Conservation (phyloP, 2,113 vertebrate genomes). For the Oncorhynchus keta region DNA sequence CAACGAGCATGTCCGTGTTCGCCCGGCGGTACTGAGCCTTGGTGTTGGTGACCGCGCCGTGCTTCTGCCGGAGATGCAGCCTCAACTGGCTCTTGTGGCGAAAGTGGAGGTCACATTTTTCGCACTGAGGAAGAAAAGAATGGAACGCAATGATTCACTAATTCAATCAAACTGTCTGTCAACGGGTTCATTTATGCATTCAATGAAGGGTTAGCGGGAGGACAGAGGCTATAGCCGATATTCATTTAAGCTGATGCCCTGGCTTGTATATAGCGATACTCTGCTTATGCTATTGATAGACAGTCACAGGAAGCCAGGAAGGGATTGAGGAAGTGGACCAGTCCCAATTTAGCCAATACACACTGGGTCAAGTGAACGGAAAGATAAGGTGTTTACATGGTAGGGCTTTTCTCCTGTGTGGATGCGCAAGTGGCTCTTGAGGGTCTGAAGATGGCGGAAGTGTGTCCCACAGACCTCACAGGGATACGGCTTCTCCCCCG, state of each 20-base stretch:
- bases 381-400: conserved; percentile 80
- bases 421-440: conserved; percentile 96
- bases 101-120: conserved; percentile 97
- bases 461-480: conserved; percentile 95
- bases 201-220: neutral
- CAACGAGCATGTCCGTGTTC: conserved; percentile 63
- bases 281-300: neutral
- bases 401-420: conserved; percentile 98
- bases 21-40: conserved; percentile 89
- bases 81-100: conserved; percentile 98
- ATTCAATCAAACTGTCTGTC: too few relatives aligned
- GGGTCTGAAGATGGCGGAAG: conserved; percentile 94
- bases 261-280: neutral
- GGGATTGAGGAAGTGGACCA: neutral
- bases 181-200: neutral
- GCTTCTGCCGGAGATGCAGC: conserved; percentile 95
- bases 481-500: conserved; percentile 94
- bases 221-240: neutral
- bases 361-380: conserved; percentile 17
- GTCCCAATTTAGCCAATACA: conserved; percentile 13
- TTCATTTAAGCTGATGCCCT: neutral
- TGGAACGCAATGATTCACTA: neutral
- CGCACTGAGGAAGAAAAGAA: conserved; percentile 76
- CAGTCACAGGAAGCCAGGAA: neutral
- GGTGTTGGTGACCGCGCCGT: conserved; percentile 95